phyloP scores from a whole-genome alignment of 2,113 vertebrate species.

The Blennius ocellaris region DNA sequence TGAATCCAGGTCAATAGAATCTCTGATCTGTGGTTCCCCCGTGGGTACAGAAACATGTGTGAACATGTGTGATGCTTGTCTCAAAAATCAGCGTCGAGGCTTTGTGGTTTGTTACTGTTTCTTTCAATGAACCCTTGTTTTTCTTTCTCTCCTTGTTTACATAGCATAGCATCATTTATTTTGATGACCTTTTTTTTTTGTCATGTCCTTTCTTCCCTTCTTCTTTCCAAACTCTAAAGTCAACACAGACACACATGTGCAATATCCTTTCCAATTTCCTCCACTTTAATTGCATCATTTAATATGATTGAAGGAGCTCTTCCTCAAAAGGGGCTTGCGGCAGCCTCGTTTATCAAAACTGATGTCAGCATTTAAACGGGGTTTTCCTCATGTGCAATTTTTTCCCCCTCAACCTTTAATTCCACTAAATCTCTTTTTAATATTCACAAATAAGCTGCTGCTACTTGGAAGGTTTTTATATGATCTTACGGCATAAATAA shows the following conservation, averaged over 20 bases:
- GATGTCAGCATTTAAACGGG: conserved; percentile 8
- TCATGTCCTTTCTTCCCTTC: background rate
- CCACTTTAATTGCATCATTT: conserved; percentile 34
- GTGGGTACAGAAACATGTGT: background rate
- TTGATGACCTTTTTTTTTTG: conserved; percentile 3
- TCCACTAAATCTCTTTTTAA: conserved; percentile 23
- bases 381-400: conserved; percentile 8
- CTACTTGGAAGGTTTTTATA: conserved; percentile 5
- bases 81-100: too few relatives aligned
- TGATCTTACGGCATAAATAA: conserved; percentile 4
- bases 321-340: background rate
- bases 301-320: conserved; percentile 24
- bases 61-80: background rate
- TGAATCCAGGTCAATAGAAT: background rate
- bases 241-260: conserved; percentile 13
- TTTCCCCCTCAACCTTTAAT: background rate
- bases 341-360: conserved; percentile 17
- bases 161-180: conserved; percentile 18
- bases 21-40: background rate
- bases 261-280: conserved; percentile 28
- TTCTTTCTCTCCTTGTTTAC: background rate
- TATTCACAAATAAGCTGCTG: conserved; percentile 33
- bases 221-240: conserved; percentile 32
- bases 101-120: background rate
- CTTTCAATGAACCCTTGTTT: background rate